Evolutionary conservation across 2,797 vertebrate genomes (phyloP).

Genomic region (Morus bassanus): DNA sequence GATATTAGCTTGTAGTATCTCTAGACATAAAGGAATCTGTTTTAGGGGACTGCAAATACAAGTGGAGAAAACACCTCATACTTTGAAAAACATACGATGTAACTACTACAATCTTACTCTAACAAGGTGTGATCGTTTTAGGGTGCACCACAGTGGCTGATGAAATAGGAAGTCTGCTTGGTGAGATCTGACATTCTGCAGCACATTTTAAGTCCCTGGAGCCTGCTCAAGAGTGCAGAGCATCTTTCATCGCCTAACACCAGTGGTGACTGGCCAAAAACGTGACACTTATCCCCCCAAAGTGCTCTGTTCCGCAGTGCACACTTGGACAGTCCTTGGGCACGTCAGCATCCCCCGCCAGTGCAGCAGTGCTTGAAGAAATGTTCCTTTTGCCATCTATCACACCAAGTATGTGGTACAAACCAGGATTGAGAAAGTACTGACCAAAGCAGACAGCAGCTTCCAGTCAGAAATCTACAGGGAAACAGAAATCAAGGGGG

Average conservation of each 20-base stretch:
- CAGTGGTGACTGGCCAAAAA: fast-evolving
- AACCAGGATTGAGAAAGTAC: neutral
- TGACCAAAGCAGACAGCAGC: neutral
- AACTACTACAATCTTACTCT: neutral
- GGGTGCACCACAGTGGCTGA: neutral
- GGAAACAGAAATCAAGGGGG: neutral
- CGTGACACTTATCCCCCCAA: neutral
- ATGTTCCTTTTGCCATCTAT: neutral
- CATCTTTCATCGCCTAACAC: neutral
- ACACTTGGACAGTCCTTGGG: neutral
- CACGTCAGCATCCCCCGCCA: neutral
- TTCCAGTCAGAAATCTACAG: neutral
- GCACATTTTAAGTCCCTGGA: neutral
- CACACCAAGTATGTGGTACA: fast-evolving
- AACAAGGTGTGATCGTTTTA: fast-evolving
- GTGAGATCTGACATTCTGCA: neutral
- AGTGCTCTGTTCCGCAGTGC: fast-evolving
- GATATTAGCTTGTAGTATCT: neutral
- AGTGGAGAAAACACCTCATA: neutral
- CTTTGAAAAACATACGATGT: fast-evolving
- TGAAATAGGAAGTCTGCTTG: neutral
- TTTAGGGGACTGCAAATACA: neutral
- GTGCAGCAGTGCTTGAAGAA: neutral
- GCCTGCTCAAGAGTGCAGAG: neutral
- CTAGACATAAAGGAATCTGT: neutral